Conservation (phyloP, 1,140 invertebrate species). For the Eubasilissa regina region DNA sequence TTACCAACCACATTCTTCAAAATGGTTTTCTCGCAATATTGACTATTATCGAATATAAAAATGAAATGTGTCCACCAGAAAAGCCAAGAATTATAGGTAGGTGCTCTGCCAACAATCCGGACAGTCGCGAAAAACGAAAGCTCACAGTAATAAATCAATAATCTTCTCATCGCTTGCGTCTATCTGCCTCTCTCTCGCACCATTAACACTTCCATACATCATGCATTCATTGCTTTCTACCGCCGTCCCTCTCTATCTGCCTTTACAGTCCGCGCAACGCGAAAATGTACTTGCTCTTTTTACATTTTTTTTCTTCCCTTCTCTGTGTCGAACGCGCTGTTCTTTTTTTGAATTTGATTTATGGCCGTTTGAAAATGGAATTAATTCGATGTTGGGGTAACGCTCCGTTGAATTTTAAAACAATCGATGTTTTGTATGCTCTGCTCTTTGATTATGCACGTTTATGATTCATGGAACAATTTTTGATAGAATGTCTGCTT, state of each 20-base stretch:
- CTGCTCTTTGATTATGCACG: constrained; percentile 8
- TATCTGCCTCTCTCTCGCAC: constrained; percentile 57
- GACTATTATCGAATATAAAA: not conserved
- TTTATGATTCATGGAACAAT: constrained; percentile 4
- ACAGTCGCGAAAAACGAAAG: constrained; percentile 57
- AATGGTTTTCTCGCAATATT: not conserved
- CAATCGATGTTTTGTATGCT: constrained; percentile 31
- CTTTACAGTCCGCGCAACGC: constrained; percentile 15
- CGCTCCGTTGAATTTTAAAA: constrained; percentile 33
- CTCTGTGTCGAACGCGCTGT: constrained; percentile 30
- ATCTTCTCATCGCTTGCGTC: constrained; percentile 55
- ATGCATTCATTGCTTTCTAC: constrained; percentile 43
- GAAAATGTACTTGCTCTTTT: constrained; percentile 29
- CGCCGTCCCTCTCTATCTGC: constrained; percentile 42
- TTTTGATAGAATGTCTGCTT: not conserved
- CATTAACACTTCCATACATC: constrained; percentile 61
- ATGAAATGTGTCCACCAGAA: not conserved
- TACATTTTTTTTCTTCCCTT: constrained; percentile 33
- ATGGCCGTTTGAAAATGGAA: constrained; percentile 38
- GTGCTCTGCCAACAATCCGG: constrained; percentile 24
- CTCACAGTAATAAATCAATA: constrained; percentile 60
- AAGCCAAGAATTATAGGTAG: constrained; percentile 18
- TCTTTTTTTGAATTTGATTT: constrained; percentile 37
- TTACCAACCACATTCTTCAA: not conserved
- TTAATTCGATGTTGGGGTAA: constrained; percentile 36